Conservation (phyloP, 2,797 vertebrate genomes). For the Podargus strigoides region DNA sequence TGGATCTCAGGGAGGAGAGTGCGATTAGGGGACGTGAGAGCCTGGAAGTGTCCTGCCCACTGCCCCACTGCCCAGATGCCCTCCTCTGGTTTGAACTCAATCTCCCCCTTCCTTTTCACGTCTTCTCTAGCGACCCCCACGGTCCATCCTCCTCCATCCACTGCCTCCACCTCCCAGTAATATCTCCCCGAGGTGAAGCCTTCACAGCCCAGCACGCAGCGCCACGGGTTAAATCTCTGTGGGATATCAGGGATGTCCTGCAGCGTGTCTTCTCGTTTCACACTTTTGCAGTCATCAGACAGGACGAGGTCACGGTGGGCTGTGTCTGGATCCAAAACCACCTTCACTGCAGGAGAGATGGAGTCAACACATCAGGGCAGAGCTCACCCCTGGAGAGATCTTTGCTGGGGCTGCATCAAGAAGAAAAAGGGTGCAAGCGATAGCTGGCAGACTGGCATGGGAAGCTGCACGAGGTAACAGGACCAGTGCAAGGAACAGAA, state of each 20-base stretch:
- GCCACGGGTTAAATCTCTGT: not conserved
- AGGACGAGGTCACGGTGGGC: not conserved
- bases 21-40: not conserved
- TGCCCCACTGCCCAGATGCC: constrained; percentile 1
- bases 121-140: not conserved
- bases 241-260: not conserved
- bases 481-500: not conserved
- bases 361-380: not conserved
- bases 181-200: not conserved
- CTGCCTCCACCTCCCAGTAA: constrained; percentile 3
- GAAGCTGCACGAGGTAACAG: not conserved
- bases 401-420: not conserved
- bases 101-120: not conserved
- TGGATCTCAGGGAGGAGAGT: not conserved
- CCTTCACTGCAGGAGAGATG: not conserved
- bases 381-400: not conserved
- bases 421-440: not conserved
- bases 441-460: not conserved
- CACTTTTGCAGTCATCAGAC: not conserved
- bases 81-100: not conserved
- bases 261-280: not conserved
- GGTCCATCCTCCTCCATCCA: not conserved
- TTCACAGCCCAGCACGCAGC: not conserved
- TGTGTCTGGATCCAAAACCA: not conserved
- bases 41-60: not conserved